phyloP scores from a whole-genome alignment of 1,140 invertebrate species.

The Protaetia brevitarsis region DNA sequence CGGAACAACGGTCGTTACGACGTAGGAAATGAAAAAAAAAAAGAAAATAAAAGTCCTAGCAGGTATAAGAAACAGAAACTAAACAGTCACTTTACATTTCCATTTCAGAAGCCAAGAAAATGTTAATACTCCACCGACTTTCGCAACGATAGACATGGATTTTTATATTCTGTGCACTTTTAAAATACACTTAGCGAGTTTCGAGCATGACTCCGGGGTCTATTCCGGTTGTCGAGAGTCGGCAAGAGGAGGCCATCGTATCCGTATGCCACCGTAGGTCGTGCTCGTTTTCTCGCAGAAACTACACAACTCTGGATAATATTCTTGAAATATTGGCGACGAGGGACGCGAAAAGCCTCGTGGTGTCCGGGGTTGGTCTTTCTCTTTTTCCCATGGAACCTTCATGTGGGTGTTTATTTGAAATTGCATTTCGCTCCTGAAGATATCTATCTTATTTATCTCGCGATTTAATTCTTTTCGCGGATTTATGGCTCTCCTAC shows the following conservation, averaged over 20 bases:
- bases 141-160: background rate
- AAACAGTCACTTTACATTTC: conserved; percentile 10
- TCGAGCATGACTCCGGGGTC: background rate
- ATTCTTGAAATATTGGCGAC: conserved; percentile 20
- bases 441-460: background rate
- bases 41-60: background rate
- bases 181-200: conserved; percentile 8
- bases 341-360: background rate
- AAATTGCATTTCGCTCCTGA: background rate
- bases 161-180: background rate
- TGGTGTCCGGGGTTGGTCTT: background rate
- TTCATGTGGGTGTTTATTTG: background rate
- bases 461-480: background rate
- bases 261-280: background rate
- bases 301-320: conserved; percentile 1
- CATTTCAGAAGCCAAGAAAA: conserved; percentile 9
- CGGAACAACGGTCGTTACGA: background rate
- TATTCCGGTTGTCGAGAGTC: background rate
- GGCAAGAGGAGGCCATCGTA: background rate
- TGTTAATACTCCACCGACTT: background rate
- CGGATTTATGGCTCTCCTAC: background rate
- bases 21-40: conserved; percentile 10
- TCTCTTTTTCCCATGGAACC: background rate
- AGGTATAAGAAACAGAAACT: conserved; percentile 9
- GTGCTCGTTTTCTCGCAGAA: background rate